Evolutionary conservation across 2,888 invertebrate species (phyloP).

Genomic region (Hydrotaea diabolus): DNA sequence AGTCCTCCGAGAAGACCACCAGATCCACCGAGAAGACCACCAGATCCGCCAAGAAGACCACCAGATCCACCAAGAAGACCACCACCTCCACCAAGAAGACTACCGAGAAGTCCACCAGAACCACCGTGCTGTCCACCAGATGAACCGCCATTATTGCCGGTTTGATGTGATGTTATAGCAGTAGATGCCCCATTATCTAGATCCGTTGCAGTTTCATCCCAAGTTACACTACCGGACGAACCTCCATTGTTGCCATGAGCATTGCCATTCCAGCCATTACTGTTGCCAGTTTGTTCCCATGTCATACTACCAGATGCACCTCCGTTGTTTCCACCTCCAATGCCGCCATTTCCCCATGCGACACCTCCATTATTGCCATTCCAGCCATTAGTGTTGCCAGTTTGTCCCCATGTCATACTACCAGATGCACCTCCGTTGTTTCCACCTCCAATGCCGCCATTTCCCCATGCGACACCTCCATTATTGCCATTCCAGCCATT

Average conservation of each 20-base stretch:
- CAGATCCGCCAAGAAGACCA: background rate
- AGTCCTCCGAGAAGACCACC: background rate
- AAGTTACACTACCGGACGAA: background rate
- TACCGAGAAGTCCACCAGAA: no score
- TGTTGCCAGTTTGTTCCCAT: background rate
- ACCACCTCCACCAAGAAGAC: background rate
- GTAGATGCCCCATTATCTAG: background rate
- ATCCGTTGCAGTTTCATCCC: background rate
- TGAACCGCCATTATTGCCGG: background rate
- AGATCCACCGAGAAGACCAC: background rate
- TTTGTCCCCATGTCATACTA: background rate
- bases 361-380: background rate
- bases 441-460: background rate
- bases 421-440: background rate
- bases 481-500: background rate
- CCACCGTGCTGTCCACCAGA: background rate
- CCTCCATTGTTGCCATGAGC: background rate
- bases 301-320: background rate
- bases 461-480: background rate
- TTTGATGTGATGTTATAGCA: background rate
- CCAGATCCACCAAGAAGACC: background rate
- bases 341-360: background rate
- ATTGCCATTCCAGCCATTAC: background rate
- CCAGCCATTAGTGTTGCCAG: background rate
- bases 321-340: background rate